Conservation (phyloP, 2,113 vertebrate species). For the Hippocampus abdominalis region DNA sequence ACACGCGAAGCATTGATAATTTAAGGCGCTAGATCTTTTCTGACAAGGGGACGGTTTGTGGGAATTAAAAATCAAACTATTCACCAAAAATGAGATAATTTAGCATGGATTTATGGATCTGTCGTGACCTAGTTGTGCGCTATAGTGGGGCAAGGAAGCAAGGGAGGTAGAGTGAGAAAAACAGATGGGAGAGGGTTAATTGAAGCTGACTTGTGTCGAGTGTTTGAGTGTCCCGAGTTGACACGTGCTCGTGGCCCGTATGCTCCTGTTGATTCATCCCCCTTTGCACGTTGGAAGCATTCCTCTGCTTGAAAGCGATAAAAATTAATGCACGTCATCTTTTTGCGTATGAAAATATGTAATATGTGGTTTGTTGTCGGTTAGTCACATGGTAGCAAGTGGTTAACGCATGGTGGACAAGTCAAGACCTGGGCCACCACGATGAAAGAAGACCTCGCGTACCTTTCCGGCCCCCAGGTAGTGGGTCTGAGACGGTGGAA, state of each 20-base stretch:
- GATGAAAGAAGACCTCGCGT: too few relatives aligned
- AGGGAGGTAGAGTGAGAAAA: conserved; percentile 28
- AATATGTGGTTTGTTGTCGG: too few relatives aligned
- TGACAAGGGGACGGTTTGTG: conserved; percentile 32
- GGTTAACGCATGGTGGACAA: too few relatives aligned
- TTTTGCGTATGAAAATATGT: too few relatives aligned
- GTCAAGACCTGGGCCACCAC: too few relatives aligned
- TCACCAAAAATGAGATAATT: background rate
- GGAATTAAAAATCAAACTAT: conserved; percentile 1
- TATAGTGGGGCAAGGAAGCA: conserved; percentile 5
- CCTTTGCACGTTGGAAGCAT: conserved; percentile 6
- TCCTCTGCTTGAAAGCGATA: background rate
- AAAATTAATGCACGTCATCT: too few relatives aligned
- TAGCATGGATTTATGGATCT: conserved; percentile 15
- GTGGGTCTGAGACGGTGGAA: too few relatives aligned
- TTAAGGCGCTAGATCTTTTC: conserved; percentile 38
- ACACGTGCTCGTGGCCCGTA: conserved; percentile 41
- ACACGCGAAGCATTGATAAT: conserved; percentile 48
- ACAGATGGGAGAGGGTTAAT: conserved; percentile 60
- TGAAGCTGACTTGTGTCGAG: conserved; percentile 60
- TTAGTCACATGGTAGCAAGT: too few relatives aligned
- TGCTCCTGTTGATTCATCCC: conserved; percentile 33
- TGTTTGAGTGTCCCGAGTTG: conserved; percentile 53
- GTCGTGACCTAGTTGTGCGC: conserved; percentile 40
- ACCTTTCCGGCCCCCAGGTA: too few relatives aligned